These are phyloP conservation scores for Syngnathus rostellatus DNA, from an alignment of 2,797 vertebrate genomes.

Conservation along the genomic window DNA sequence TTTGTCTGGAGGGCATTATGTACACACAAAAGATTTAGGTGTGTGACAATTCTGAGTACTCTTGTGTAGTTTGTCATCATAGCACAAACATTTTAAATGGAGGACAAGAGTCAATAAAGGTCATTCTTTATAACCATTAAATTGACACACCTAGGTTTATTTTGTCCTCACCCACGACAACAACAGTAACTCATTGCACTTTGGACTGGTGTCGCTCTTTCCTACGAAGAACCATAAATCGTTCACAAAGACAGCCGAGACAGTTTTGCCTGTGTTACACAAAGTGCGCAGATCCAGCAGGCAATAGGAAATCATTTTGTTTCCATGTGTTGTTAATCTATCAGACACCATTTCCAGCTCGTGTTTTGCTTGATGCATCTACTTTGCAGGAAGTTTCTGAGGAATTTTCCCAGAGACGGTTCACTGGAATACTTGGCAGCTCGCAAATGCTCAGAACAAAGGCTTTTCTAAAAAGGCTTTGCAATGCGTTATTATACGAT, in stretches of 20 bases:
- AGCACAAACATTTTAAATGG: not conserved
- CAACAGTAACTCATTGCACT: conserved; percentile 27
- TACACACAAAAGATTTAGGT: not conserved
- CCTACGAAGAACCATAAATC: conserved; percentile 16
- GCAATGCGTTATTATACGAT: not conserved
- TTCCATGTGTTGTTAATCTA: not conserved
- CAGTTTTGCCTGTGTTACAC: not conserved
- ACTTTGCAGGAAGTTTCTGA: not conserved
- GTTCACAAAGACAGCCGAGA: conserved; percentile 1
- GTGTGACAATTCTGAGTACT: not conserved
- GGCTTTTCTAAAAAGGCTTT: not conserved
- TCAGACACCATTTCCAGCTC: not conserved
- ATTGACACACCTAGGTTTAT: conserved; percentile 7
- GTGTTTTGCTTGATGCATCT: not conserved
- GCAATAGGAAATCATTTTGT: not conserved
- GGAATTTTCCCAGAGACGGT: conserved; percentile 4
- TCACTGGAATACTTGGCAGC: not conserved
- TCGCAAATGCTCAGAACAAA: not conserved
- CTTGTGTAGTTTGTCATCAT: not conserved
- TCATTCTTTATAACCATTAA: not conserved
- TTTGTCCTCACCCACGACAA: not conserved
- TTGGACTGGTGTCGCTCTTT: conserved; percentile 11
- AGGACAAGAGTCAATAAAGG: not conserved
- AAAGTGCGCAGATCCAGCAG: not conserved
- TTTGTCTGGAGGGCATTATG: not conserved